A percentile compares a stretch with the other conserved stretches of the same genome.
phyloP scores from a whole-genome alignment of 2,797 vertebrate genomes.

The Bradypodion ventrale region DNA sequence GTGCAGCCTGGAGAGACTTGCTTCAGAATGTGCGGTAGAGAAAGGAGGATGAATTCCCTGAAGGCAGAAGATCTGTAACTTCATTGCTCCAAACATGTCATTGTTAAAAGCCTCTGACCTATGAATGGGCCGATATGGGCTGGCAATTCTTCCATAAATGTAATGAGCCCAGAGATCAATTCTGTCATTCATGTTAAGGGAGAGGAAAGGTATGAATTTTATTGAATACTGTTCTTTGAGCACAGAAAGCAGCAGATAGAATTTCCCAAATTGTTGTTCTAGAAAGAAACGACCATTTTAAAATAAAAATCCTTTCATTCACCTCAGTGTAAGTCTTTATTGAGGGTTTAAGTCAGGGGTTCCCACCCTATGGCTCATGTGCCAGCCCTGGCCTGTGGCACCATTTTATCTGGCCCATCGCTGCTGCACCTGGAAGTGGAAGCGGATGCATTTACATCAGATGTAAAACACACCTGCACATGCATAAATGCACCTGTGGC shows the following conservation, averaged over 20 bases:
- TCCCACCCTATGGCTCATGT: too few relatives aligned
- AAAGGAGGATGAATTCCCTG: neutral
- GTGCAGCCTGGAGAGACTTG: neutral
- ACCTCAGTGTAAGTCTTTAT: slow-evolving; percentile 6
- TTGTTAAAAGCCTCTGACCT: neutral
- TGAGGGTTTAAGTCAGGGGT: too few relatives aligned
- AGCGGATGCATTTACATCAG: too few relatives aligned
- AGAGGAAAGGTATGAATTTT: neutral
- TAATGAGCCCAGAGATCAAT: slow-evolving; percentile 1
- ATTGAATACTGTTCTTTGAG: neutral
- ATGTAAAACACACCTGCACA: too few relatives aligned
- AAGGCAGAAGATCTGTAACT: neutral
- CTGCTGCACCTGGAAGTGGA: too few relatives aligned
- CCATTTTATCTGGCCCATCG: too few relatives aligned
- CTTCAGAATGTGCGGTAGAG: neutral
- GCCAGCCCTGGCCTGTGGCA: too few relatives aligned
- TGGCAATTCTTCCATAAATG: neutral
- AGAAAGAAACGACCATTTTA: too few relatives aligned
- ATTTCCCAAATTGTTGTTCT: too few relatives aligned
- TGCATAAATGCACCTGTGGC: too few relatives aligned
- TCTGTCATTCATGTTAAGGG: too few relatives aligned
- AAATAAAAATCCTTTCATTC: too few relatives aligned
- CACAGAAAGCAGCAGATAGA: neutral
- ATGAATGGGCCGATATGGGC: neutral
- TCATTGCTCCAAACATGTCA: neutral